These are phyloP conservation scores for Leuciscus waleckii DNA, from an alignment of 2,797 vertebrate genomes.

Conservation along the genomic window DNA sequence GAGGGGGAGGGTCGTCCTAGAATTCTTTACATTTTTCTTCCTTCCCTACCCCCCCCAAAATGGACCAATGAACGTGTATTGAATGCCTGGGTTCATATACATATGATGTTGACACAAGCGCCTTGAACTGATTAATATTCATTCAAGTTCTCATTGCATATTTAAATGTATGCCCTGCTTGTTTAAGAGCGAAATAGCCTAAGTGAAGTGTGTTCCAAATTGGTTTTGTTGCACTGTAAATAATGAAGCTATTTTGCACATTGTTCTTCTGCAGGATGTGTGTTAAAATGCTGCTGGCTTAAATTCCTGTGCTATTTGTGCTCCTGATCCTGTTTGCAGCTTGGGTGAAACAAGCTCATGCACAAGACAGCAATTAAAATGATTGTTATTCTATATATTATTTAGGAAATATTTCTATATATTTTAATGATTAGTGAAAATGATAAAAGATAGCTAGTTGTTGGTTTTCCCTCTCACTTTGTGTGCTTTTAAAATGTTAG, in stretches of 20 bases:
- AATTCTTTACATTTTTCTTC: constrained; percentile 74
- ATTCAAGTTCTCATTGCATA: constrained; percentile 8
- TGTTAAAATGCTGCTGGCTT: constrained; percentile 35
- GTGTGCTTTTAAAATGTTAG: neutral
- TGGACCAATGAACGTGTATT: constrained; percentile 9
- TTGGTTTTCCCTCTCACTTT: neutral
- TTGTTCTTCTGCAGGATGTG: constrained; percentile 33
- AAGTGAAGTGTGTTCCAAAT: constrained; percentile 5
- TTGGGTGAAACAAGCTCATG: neutral
- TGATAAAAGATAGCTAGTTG: neutral
- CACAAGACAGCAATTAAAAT: constrained; percentile 22
- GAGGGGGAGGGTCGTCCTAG: constrained; percentile 51
- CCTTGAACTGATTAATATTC: neutral
- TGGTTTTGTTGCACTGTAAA: constrained; percentile 29
- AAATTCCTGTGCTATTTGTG: constrained; percentile 24
- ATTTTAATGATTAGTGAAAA: neutral
- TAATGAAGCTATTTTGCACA: constrained; percentile 20
- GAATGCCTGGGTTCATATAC: constrained; percentile 11
- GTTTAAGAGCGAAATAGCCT: constrained; percentile 15
- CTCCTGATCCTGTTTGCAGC: constrained; percentile 1
- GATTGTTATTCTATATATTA: neutral
- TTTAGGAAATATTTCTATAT: neutral
- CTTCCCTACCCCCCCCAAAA: constrained; percentile 1
- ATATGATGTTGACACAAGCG: neutral
- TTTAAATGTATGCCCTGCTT: constrained; percentile 7